Base-by-base conservation (phyloP, 1,140 invertebrate species). In the Platyscapa corneri region DNA sequence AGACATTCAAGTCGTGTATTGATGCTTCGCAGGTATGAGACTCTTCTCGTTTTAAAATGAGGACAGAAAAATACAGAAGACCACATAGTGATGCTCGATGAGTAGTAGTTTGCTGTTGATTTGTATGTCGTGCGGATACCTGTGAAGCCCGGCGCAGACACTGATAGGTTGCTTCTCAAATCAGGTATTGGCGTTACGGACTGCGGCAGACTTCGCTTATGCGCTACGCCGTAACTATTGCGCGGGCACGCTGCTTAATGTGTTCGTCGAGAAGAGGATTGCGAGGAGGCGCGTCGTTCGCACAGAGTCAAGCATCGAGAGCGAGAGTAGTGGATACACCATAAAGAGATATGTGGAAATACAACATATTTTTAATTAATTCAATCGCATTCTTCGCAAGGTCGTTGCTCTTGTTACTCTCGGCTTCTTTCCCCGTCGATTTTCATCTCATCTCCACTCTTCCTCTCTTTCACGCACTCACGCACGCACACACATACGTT, bases 191-290 rank as follows among this genome's bases (percentile, higher is more conserved):
- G 95, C 92, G 94, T 93, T 91, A 95, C 95, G 91, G 96, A 95
- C 93, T 96, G 95, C 90, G 96, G 96, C 92, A 97, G 95, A 92
- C 96, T 95, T 92, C 97, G 95, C 94, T 96, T 96, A 95, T 97
- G 96, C 92, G 95, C 95, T 94, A 97, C 97, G 91, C 97, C 96
- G 93, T 97, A 96, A 94, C 94, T 95, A 95, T 97, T 97, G 94
- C 96, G 94, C 92, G 95, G 94, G 89, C 94, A 94, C 89, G 93
- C 94, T 92, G 93, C 92, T 86, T 77, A 77, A 60, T 78, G 75
- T 86, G 79, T 85, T 81, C 78, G 42, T 82, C 84, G 75, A 85
- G 84, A 81, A 92, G 91, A 92, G 89, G 90, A 90, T 91, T 91
- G 89, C 89, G 91, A 91, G 88, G 89, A 92, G 76, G 64, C 75